Percentiles rank a stretch among this genome's conserved stretches.
These are phyloP conservation scores for Schizopygopsis pylzovi DNA, from an alignment of 2,797 vertebrate species.

Conservation along the genomic window DNA sequence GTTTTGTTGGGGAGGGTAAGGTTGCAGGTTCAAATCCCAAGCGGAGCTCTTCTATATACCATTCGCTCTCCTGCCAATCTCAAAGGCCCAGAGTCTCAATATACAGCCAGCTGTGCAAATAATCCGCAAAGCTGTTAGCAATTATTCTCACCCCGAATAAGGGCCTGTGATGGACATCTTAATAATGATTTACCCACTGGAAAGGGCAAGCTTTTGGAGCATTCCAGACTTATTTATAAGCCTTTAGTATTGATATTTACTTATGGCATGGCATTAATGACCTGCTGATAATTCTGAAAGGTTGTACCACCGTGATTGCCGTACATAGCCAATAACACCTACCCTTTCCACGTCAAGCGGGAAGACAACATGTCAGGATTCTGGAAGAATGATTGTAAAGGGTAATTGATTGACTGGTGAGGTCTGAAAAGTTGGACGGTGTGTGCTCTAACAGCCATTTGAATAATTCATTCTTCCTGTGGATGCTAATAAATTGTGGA, in stretches of 20 bases:
- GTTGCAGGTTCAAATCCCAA: constrained; percentile 68
- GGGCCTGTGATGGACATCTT: constrained; percentile 62
- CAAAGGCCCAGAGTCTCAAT: constrained; percentile 58
- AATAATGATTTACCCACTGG: constrained; percentile 62
- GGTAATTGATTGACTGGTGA: constrained; percentile 69
- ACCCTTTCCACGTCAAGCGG: constrained; percentile 50
- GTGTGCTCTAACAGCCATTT: constrained; percentile 70
- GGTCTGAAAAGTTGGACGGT: constrained; percentile 65
- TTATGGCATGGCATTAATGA: constrained; percentile 64
- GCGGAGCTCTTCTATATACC: constrained; percentile 53
- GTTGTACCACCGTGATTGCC: constrained; percentile 49
- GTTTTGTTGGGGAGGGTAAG: constrained; percentile 59
- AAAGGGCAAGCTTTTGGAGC: constrained; percentile 59
- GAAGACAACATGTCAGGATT: neutral
- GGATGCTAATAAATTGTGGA: constrained; percentile 80
- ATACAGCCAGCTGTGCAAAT: constrained; percentile 64
- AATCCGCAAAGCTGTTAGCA: constrained; percentile 62
- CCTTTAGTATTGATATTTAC: constrained; percentile 63
- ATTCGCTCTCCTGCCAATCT: constrained; percentile 57
- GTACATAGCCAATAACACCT: constrained; percentile 60
- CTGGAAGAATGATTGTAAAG: constrained; percentile 66
- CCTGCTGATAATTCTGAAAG: constrained; percentile 65
- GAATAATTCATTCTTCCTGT: constrained; percentile 78
- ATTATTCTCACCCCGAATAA: constrained; percentile 65
- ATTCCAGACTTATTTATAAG: constrained; percentile 60